A percentile compares a stretch with the other conserved stretches of the same genome.
These are phyloP conservation scores for Bombylius major DNA, from an alignment of 2,888 invertebrate genomes.

Conservation along the genomic window DNA sequence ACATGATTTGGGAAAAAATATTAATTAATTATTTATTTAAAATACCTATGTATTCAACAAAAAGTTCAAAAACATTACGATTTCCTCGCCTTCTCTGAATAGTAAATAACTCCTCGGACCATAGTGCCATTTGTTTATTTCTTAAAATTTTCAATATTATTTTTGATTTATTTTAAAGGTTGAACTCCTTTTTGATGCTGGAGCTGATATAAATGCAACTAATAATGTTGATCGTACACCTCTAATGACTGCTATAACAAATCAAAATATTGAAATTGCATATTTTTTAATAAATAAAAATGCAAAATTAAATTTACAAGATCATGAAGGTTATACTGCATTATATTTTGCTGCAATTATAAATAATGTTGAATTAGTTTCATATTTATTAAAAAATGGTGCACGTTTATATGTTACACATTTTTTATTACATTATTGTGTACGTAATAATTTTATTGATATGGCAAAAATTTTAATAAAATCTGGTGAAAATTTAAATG, in stretches of 20 bases:
- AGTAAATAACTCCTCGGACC: no score
- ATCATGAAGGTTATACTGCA: conserved; percentile 44
- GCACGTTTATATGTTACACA: conserved; percentile 59
- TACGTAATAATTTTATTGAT: conserved; percentile 44
- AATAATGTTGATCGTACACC: conserved; percentile 48
- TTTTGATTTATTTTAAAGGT: conserved; percentile 30
- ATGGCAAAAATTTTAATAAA: conserved; percentile 27
- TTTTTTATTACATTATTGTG: conserved; percentile 54
- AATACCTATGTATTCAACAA: no score
- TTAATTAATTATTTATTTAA: no score
- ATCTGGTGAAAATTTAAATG: conserved; percentile 26
- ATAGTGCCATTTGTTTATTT: no score
- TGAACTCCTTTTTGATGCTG: conserved; percentile 41
- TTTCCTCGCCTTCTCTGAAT: no score
- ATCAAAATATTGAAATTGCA: conserved; percentile 35
- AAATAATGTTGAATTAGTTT: conserved; percentile 23
- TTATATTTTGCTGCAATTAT: conserved; percentile 27
- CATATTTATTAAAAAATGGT: conserved; percentile 44
- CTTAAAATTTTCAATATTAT: no score
- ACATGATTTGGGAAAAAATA: neutral
- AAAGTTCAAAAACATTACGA: no score
- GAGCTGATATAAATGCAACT: conserved; percentile 45
- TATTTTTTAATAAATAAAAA: conserved; percentile 43
- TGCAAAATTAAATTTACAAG: conserved; percentile 54
- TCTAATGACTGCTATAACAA: conserved; percentile 32